Percentiles rank a stretch among this genome's conserved stretches.
phyloP scores from a whole-genome alignment of 1,140 invertebrate genomes.

The Oryzaephilus surinamensis region DNA sequence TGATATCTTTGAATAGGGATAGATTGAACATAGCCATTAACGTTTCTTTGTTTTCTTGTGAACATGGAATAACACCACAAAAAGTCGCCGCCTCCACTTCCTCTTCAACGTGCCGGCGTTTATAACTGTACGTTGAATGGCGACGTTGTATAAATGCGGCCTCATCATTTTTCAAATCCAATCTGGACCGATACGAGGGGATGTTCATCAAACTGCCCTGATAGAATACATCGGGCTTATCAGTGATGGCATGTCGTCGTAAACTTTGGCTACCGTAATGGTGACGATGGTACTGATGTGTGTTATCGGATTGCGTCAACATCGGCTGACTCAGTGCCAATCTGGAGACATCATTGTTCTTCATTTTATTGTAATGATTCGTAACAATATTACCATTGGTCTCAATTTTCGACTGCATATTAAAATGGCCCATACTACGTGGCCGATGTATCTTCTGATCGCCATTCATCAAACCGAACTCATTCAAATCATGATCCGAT shows the following conservation, averaged over 20 bases:
- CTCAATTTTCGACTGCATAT: no score
- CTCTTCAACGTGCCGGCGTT: constrained; percentile 18
- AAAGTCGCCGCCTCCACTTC: constrained; percentile 12
- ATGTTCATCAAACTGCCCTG: constrained; percentile 61
- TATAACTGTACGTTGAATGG: constrained; percentile 26
- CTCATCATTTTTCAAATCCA: constrained; percentile 35
- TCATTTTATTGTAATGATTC: no score
- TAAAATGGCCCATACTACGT: constrained; percentile 42
- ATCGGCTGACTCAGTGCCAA: constrained; percentile 55
- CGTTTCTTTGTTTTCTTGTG: constrained; percentile 50
- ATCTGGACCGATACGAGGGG: constrained; percentile 36
- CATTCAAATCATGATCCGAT: constrained; percentile 21
- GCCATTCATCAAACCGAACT: constrained; percentile 10
- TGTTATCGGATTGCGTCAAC: constrained; percentile 33
- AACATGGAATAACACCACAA: constrained; percentile 43
- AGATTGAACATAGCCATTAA: constrained; percentile 78
- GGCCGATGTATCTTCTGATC: constrained; percentile 34
- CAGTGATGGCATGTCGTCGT: constrained; percentile 48
- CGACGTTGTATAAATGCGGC: constrained; percentile 18
- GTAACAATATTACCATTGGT: no score
- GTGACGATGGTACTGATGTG: constrained; percentile 5
- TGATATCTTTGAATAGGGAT: constrained; percentile 66
- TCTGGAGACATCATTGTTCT: constrained; percentile 39
- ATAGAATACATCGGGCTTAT: constrained; percentile 79
- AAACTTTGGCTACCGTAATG: constrained; percentile 24